A percentile compares a stretch with the other conserved stretches of the same genome.
Conservation (phyloP, 2,888 invertebrate species). For the Ferrisia virgata region DNA sequence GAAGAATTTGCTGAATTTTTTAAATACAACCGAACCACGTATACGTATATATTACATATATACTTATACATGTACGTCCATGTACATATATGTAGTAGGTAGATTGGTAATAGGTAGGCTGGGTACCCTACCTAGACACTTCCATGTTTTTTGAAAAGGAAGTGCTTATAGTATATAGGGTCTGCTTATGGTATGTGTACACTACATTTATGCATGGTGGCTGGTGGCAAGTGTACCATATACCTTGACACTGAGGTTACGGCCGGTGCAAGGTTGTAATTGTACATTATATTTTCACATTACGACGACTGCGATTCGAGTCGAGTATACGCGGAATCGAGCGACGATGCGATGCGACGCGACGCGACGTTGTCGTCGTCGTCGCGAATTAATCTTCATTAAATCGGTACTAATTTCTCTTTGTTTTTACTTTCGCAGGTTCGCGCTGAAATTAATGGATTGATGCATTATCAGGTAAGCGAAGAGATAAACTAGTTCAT, state of each 20-base stretch:
- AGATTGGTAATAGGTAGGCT: not conserved
- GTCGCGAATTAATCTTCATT: not conserved
- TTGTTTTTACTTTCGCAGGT: not conserved
- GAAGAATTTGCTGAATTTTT: not conserved
- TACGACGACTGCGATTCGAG: not conserved
- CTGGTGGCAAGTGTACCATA: not conserved
- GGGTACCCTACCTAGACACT: not conserved
- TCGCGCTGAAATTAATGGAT: not conserved
- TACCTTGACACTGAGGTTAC: not conserved
- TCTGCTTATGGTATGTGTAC: not conserved
- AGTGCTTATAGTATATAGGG: not conserved
- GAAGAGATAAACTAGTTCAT: not conserved
- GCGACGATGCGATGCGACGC: too few relatives aligned
- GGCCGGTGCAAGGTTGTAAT: not conserved
- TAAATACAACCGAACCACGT: too few relatives aligned
- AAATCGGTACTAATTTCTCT: not conserved
- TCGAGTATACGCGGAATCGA: too few relatives aligned
- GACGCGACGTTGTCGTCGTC: too few relatives aligned
- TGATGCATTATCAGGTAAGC: not conserved
- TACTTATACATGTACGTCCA: too few relatives aligned
- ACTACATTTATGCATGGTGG: too few relatives aligned
- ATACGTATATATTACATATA: too few relatives aligned
- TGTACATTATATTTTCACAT: not conserved
- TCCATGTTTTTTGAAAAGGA: not conserved
- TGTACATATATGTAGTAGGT: too few relatives aligned